Base-by-base conservation (phyloP, 2,797 vertebrate genomes). In the Pipistrellus nathusii region DNA sequence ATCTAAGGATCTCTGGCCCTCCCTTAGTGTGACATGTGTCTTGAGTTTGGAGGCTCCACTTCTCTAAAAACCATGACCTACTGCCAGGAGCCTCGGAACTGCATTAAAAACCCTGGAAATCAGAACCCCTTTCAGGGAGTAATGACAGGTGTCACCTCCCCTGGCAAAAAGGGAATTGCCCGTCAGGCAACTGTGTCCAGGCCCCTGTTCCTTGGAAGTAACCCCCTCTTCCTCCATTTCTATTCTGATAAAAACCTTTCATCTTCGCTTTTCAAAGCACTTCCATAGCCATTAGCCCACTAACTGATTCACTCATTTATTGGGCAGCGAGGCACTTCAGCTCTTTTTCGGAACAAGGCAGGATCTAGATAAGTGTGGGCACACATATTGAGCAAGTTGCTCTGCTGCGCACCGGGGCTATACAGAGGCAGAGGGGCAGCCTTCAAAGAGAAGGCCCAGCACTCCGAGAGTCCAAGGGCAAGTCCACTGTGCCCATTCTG, bases 281-380 rank as follows among this genome's bases (percentile, higher is more conserved):
- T 80, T 91, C 89, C 78, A 78, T 73, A 72, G 78, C 71, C 83
- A 82, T 92, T 91, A 96, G 78, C 94, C 75, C 90, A 91, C 94
- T 91, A 90, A 94, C 94, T 87, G 88, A 91, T 85, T 62, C 69
- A 57, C 64, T 94, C 88, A 85, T 91, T 80, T 93, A 92, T 73
- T 84, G 95, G 94, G 75, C 88, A 76, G 27, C 0, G 0, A 88
- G 66, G 62, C 32, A 48, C 93, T 96, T 96, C 81, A 38, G 21
- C 81, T 85, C 87, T 66, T 91, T 90, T 92, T 88, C 41, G 91
- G 93, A 89, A 85, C 25, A 71, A 95, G 89, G 72, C 72, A 91
- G 41, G 21, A 55, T 77, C 55, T 57, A 73, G 84, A 89, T 85
- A 97, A 94, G 89, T 66, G 89, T 7, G 78, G 62, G 76, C 18